Base-by-base conservation (phyloP, 2,888 invertebrate species). In the Malthinus seriepunctatus region DNA sequence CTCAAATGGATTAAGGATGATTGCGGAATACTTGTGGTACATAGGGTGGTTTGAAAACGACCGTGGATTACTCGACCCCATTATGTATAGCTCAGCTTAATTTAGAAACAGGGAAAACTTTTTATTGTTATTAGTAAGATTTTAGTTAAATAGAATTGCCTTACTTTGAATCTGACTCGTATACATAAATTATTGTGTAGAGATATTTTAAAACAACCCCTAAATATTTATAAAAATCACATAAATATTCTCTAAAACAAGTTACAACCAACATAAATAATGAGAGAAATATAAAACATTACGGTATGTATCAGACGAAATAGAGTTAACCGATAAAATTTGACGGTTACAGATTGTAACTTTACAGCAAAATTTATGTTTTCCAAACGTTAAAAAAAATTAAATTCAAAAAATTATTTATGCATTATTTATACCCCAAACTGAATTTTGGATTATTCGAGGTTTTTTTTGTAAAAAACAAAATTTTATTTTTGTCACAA, bases 1-100 rank as follows among this genome's bases (percentile, higher is more conserved):
- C 51, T 61, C 62, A 62, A 64, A 58, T 58, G 60, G 57, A 62
- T 66, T 66, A 63, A 48, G 52, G 54, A 57, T 47, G 55, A 60
- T 65, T 65, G 61, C 32, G 56, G 55, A 55, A 60, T 54, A 45
- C 57, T 52, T 48, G 51, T 45, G 51, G 51, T 33, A 46, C 44
- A 42, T 39, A 23, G 23, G 23, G 50, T 42, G 39, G 35, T 54
- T 56, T 14, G 44, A 34, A 44, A 54, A 35, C 45, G 37, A 46
- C 50, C 52, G 46, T 23, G 51, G 35, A 54, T 54, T 54, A 54
- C 47, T 12, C 33, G 39, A 39, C 47, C 46, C 47, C 37, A 23
- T 47, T 54, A 54, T 37, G 48, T 54, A 47, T 48, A 38, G 38
- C 48, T 54, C 31, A 37, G 47, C 33, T 54, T 54, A 54, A 54